These are phyloP conservation scores for Charina bottae DNA, from an alignment of 2,113 vertebrate species.

Conservation along the genomic window DNA sequence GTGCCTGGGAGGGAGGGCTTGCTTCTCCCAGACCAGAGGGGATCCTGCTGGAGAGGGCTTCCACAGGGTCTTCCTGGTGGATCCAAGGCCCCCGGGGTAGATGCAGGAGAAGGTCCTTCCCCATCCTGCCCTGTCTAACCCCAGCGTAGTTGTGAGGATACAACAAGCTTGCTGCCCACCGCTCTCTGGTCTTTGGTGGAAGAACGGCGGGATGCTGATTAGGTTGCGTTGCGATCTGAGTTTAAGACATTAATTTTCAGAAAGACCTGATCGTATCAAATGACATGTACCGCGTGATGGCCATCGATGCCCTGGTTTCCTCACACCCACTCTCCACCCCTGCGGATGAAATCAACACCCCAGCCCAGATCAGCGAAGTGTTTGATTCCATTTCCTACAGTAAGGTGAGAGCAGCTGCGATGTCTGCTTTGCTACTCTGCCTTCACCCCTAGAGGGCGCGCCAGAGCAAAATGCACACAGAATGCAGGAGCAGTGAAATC, in stretches of 20 bases:
- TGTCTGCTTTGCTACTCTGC: not conserved
- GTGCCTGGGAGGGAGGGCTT: not conserved
- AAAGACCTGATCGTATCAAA: conserved; percentile 83
- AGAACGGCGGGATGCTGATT: not conserved
- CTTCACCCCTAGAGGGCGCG: not conserved
- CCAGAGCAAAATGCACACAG: not conserved
- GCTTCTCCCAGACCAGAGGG: not conserved
- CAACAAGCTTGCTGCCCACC: not conserved
- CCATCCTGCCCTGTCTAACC: not conserved
- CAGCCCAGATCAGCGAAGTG: conserved; percentile 86
- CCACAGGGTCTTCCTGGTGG: not conserved
- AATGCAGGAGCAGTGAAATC: not conserved
- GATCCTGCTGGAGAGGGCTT: not conserved
- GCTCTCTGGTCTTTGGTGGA: not conserved
- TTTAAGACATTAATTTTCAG: conserved; percentile 60
- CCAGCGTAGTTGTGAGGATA: too few relatives aligned
- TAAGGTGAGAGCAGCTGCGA: conserved; percentile 89
- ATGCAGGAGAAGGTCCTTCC: not conserved
- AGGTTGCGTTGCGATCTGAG: too few relatives aligned
- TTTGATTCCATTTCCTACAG: conserved; percentile 91
- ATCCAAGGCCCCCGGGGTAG: not conserved
- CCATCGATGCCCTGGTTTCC: conserved; percentile 81
- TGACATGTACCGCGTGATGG: conserved; percentile 84
- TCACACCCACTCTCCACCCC: conserved; percentile 87
- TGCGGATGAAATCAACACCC: conserved; percentile 80